A percentile compares a stretch with the other conserved stretches of the same genome.
These are phyloP conservation scores for Rousettus madagascariensis DNA, from an alignment of 2,797 vertebrate species.

Conservation along the genomic window DNA sequence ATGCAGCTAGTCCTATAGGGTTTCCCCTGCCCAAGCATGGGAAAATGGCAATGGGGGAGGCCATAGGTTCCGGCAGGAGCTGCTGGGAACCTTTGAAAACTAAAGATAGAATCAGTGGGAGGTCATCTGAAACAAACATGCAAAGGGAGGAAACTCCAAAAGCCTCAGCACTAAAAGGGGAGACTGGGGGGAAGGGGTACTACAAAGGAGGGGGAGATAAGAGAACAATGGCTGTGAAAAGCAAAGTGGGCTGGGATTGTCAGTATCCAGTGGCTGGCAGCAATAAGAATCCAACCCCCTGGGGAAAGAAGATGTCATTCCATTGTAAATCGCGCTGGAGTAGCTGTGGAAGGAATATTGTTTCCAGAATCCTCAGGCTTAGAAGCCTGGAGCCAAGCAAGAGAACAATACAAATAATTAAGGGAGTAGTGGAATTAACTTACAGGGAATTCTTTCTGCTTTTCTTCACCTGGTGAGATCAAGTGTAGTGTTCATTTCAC, in stretches of 20 bases:
- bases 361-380: constrained; percentile 64
- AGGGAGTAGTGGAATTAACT: constrained; percentile 74
- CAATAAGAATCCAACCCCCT: constrained; percentile 39
- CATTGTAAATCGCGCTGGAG: constrained; percentile 37
- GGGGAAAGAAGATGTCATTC: constrained; percentile 52
- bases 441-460: constrained; percentile 79
- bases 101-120: constrained; percentile 19
- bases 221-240: constrained; percentile 43
- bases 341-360: constrained; percentile 49
- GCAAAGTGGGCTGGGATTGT: constrained; percentile 26
- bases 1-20: background rate
- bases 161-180: constrained; percentile 10
- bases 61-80: constrained; percentile 14
- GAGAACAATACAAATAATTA: constrained; percentile 79
- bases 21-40: background rate
- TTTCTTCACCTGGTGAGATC: constrained; percentile 75
- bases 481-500: constrained; percentile 75
- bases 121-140: constrained; percentile 49
- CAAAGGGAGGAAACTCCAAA: constrained; percentile 47
- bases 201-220: background rate
- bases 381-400: constrained; percentile 57
- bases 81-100: constrained; percentile 50
- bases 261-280: background rate
- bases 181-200: background rate
- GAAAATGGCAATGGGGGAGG: background rate